Percentiles rank a stretch among this genome's conserved stretches.
phyloP scores from a whole-genome alignment of 64 coral and sea anemone genomes.

The Actinia equina region DNA sequence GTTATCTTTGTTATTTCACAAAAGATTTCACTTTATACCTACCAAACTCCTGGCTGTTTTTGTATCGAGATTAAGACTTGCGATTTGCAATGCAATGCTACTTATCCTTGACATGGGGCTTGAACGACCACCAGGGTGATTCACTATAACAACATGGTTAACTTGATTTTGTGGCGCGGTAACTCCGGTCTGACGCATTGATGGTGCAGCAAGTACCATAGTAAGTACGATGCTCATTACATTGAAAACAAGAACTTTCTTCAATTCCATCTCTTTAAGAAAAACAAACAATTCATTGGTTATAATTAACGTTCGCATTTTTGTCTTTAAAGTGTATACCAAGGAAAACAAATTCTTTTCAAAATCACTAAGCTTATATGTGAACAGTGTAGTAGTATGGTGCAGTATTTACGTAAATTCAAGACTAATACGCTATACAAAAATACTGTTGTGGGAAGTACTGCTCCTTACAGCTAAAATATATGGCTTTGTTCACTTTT shows the following conservation, averaged over 20 bases:
- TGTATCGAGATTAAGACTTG: neutral
- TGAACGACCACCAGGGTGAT: neutral
- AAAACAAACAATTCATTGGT: neutral
- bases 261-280: neutral
- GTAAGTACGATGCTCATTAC: neutral
- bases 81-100: neutral
- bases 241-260: neutral
- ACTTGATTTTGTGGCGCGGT: neutral
- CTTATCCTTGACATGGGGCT: neutral
- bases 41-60: neutral
- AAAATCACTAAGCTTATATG: too few relatives aligned
- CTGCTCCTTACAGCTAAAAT: too few relatives aligned
- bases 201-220: neutral
- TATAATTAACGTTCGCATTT: too few relatives aligned
- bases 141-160: neutral
- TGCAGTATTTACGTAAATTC: too few relatives aligned
- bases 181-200: too few relatives aligned
- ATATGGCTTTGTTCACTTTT: too few relatives aligned
- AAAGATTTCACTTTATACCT: neutral
- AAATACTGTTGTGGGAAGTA: too few relatives aligned
- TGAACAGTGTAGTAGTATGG: too few relatives aligned
- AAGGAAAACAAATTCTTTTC: too few relatives aligned
- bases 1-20: neutral
- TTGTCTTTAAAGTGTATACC: too few relatives aligned
- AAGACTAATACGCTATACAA: too few relatives aligned